phyloP scores from a whole-genome alignment of 2,888 invertebrate species.

The Lissonota sp. region DNA sequence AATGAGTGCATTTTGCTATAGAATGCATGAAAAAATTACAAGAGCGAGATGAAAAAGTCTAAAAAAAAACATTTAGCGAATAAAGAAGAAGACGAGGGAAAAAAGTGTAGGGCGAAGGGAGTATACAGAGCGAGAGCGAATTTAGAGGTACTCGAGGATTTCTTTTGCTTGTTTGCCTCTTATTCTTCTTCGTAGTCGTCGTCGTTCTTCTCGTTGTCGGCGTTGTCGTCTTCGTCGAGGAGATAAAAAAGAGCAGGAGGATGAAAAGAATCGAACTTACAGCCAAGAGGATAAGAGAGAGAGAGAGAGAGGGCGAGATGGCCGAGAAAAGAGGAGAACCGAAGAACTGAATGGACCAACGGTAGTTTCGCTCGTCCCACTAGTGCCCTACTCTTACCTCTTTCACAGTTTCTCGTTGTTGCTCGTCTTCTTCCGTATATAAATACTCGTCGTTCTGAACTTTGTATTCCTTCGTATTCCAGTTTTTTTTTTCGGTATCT shows the following conservation, averaged over 20 bases:
- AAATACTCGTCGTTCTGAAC: conserved; percentile 41
- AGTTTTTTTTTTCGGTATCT: conserved; percentile 42
- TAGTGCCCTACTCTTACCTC: conserved; percentile 70
- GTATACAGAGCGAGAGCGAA: conserved; percentile 56
- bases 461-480: conserved; percentile 70
- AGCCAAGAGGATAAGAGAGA: conserved; percentile 22
- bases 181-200: conserved; percentile 46
- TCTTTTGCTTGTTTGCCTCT: conserved; percentile 68
- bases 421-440: conserved; percentile 55
- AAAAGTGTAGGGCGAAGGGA: conserved; percentile 63
- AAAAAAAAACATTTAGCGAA: conserved; percentile 20
- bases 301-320: background rate
- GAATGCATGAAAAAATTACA: conserved; percentile 65
- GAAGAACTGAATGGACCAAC: conserved; percentile 78
- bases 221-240: conserved; percentile 39
- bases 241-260: conserved; percentile 68
- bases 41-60: conserved; percentile 48
- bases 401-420: conserved; percentile 58
- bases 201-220: conserved; percentile 24
- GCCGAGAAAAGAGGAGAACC: conserved; percentile 68
- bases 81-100: conserved; percentile 34
- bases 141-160: conserved; percentile 69
- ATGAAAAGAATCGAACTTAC: conserved; percentile 65
- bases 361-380: conserved; percentile 74
- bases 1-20: conserved; percentile 57